A percentile compares a stretch with the other conserved stretches of the same genome.
phyloP scores from a whole-genome alignment of 2,797 vertebrate species.

The Poliocrania exsul region DNA sequence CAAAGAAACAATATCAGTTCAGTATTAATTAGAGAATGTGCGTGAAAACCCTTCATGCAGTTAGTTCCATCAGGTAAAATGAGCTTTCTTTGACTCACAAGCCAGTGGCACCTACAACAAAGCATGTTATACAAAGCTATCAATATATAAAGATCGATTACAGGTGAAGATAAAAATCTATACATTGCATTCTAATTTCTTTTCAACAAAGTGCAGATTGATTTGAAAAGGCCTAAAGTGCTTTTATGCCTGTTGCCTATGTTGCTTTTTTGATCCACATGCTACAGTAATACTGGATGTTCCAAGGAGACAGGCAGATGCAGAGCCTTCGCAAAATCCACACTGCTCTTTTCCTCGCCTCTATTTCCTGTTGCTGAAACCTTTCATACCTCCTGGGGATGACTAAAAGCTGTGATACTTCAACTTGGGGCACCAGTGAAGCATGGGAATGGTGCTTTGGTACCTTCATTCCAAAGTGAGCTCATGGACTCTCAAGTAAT shows the following conservation, averaged over 20 bases:
- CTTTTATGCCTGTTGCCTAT: not conserved
- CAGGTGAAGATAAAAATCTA: not conserved
- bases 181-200: not conserved
- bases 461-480: not conserved
- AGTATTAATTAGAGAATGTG: not conserved
- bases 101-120: not conserved
- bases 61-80: not conserved
- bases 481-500: not conserved
- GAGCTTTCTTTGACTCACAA: not conserved
- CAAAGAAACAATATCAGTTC: not conserved
- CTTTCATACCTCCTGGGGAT: not conserved
- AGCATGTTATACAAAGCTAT: not conserved
- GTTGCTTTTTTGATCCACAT: not conserved
- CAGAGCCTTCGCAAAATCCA: not conserved
- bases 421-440: not conserved
- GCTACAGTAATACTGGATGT: not conserved
- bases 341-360: not conserved
- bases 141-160: fast-evolving
- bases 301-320: not conserved
- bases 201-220: not conserved
- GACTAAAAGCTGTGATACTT: not conserved
- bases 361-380: not conserved
- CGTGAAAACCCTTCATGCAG: not conserved
- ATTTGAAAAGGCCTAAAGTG: not conserved
- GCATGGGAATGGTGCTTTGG: not conserved